These are phyloP conservation scores for Brachionus koreanus DNA, from an alignment of 1,140 invertebrate genomes.

Conservation along the genomic window DNA sequence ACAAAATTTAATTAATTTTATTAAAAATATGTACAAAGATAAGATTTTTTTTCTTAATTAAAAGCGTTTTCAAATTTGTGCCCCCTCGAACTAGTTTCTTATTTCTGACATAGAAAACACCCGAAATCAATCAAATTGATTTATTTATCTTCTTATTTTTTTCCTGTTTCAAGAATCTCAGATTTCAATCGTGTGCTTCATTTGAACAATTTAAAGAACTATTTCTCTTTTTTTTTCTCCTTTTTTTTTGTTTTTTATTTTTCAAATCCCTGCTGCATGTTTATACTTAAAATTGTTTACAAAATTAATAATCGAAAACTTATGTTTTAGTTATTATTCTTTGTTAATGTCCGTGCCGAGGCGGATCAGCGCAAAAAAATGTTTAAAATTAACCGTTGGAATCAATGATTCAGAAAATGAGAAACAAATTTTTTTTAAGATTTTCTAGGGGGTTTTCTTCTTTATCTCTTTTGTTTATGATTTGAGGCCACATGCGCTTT, in stretches of 20 bases:
- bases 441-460: not conserved
- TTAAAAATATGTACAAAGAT: slow-evolving; percentile 34
- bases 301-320: slow-evolving; percentile 19
- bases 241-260: not conserved
- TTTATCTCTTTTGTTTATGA: slow-evolving; percentile 17
- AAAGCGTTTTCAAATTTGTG: not conserved
- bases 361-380: slow-evolving; percentile 20
- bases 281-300: slow-evolving; percentile 26
- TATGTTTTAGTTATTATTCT: slow-evolving; percentile 24
- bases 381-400: slow-evolving; percentile 40
- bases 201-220: not conserved
- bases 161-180: slow-evolving; percentile 22
- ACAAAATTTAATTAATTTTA: slow-evolving; percentile 35
- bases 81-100: not conserved
- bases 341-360: not conserved
- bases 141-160: slow-evolving; percentile 21
- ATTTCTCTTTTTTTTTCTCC: not conserved
- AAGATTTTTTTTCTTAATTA: slow-evolving; percentile 40
- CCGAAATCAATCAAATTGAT: slow-evolving; percentile 32
- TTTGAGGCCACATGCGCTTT: slow-evolving; percentile 18
- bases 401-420: slow-evolving; percentile 13
- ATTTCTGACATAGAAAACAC: slow-evolving; percentile 3
- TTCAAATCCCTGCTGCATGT: slow-evolving; percentile 6
- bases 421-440: not conserved
- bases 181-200: slow-evolving; percentile 22